These are phyloP conservation scores for Amphibalanus amphitrite DNA, from an alignment of 1,140 invertebrate genomes.

Conservation along the genomic window DNA sequence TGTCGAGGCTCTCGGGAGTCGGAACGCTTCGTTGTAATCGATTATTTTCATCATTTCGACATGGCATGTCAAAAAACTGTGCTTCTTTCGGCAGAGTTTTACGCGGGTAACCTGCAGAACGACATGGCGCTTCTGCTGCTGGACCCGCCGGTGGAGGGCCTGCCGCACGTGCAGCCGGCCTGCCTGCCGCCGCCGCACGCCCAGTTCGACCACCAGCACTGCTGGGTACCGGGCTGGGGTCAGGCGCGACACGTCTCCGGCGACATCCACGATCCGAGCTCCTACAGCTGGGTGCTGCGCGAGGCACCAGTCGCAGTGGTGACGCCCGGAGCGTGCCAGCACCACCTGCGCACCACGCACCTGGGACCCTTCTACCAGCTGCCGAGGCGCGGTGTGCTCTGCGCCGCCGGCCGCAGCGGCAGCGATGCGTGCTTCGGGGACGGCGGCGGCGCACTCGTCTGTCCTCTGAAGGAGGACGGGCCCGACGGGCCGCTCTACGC, in stretches of 20 bases:
- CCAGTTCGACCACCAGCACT: conserved; percentile 3
- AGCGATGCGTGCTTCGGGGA: conserved; percentile 12
- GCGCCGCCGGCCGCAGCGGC: conserved; percentile 8
- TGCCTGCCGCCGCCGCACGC: conserved; percentile 8
- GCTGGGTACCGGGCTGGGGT: conserved; percentile 11
- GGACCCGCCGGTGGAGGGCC: conserved; percentile 2
- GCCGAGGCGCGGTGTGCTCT: conserved; percentile 9
- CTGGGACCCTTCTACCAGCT: conserved; percentile 7
- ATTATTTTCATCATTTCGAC: not conserved
- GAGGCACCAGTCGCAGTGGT: conserved; percentile 6
- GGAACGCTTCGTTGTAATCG: not conserved
- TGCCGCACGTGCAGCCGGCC: conserved; percentile 11
- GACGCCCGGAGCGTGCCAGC: not conserved
- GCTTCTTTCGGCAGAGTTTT: not conserved
- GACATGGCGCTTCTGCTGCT: conserved; percentile 11
- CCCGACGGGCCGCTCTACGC: not conserved
- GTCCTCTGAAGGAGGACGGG: not conserved
- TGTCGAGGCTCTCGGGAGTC: not conserved
- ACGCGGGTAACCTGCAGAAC: conserved; percentile 16
- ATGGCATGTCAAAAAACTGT: too few relatives aligned
- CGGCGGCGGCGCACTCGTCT: conserved; percentile 11
- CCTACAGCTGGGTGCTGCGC: conserved; percentile 8
- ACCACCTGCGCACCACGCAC: not conserved
- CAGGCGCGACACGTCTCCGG: conserved; percentile 6
- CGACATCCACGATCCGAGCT: not conserved